phyloP scores from a whole-genome alignment of 30 jellyfish, hydroid and myxozoan genomes.

The Haliclystus octoradiatus region DNA sequence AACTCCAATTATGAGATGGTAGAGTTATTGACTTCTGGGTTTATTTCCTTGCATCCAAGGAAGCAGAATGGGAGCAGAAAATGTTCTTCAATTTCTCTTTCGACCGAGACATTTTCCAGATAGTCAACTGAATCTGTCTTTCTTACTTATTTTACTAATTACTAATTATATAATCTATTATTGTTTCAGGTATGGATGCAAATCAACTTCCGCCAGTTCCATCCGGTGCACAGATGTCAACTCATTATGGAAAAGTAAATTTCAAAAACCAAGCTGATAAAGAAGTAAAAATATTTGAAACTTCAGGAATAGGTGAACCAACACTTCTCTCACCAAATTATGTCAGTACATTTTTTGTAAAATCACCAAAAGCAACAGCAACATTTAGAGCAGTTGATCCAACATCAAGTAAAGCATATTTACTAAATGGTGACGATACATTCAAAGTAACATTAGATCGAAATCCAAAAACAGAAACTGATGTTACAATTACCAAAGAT shows the following conservation, averaged over 20 bases:
- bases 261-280: slow-evolving; percentile 78
- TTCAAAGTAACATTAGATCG: slow-evolving; percentile 52
- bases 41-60: no score
- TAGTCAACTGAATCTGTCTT: background rate
- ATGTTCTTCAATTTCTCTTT: no score
- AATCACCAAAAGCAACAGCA: slow-evolving; percentile 81
- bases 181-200: slow-evolving; percentile 17
- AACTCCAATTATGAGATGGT: no score
- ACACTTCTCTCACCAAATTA: slow-evolving; percentile 82
- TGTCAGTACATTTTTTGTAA: slow-evolving; percentile 91
- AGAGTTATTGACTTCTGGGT: no score
- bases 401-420: slow-evolving; percentile 49
- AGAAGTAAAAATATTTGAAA: slow-evolving; percentile 73
- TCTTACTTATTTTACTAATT: no score
- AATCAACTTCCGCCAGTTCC: slow-evolving; percentile 1
- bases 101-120: background rate
- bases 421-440: slow-evolving; percentile 57
- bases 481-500: slow-evolving; percentile 56
- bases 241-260: slow-evolving; percentile 80
- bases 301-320: slow-evolving; percentile 97
- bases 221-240: slow-evolving; percentile 1
- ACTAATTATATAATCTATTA: background rate
- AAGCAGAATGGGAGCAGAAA: no score
- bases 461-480: slow-evolving; percentile 74
- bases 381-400: slow-evolving; percentile 79